Evolutionary conservation across 1,140 invertebrate genomes (phyloP), one percentile per base, ranked within the genome.

Genomic region (Drosophila cardini): DNA sequence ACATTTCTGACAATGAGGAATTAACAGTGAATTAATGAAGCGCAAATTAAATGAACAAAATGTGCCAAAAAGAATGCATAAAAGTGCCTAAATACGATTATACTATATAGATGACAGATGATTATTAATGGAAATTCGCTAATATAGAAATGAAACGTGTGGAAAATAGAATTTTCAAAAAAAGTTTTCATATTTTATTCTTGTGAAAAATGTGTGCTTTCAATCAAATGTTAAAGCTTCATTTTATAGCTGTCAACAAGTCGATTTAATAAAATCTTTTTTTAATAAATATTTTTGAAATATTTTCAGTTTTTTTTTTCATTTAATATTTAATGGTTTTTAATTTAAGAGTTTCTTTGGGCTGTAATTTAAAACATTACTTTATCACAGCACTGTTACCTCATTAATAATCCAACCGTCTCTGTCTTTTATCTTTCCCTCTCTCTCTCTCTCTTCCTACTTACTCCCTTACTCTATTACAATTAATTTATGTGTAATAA

Each of bases 401-500:
- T 43, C 56, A 60, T 60, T 60, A 46, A 60, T 60, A 57, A 57
- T 15, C 7, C 15, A 32, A 60, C 13, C 18, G 26, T 45, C 42
- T 34, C 56, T 16, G 4, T 15, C 21, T 30, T 38, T 30, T 42
- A 10, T n/a, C 15, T 10, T n/a, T 42, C 4, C 18, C 21, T 7
- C 26, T 58, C 3, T 58, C 50, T 32, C 0, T 45, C 6, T n/a
- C 53, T 2, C 32, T 7, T 15, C 10, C 11, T 55, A 5, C 2
- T n/a, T n/a, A n/a, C 21, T 26, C 1, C 21, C n/a, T 18, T 13
- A 3, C 30, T 55, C 9, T 55, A 4, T 18, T 42, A 43, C 55
- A 40, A 43, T 57, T 57, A 57, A 57, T 57, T 57, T 42, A 57
- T 42, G 38, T 57, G 55, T 57, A 57, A 43, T 42, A 45, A 40